phyloP scores from a whole-genome alignment of 2,888 invertebrate genomes.

The Malachius bipustulatus region DNA sequence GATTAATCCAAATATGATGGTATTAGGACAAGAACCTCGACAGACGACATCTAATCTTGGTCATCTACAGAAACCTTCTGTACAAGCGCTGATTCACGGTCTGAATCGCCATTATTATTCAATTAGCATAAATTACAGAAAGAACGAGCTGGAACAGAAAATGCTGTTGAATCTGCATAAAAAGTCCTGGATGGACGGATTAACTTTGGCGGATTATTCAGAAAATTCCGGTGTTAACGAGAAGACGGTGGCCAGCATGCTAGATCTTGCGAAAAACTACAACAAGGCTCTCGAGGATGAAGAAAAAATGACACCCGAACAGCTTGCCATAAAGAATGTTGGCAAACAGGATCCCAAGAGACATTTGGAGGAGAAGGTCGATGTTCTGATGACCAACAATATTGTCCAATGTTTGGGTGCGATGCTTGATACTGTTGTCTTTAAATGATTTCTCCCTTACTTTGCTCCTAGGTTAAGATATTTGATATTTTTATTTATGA shows the following conservation, averaged over 20 bases:
- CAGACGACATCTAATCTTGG: constrained; percentile 99
- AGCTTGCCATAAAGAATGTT: constrained; percentile 98
- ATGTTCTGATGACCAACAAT: constrained; percentile 91
- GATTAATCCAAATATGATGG: constrained; percentile 99
- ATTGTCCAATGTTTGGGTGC: constrained; percentile 97
- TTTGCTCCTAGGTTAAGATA: no score
- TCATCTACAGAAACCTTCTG: constrained; percentile 96
- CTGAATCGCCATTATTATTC: constrained; percentile 98
- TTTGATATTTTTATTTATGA: no score
- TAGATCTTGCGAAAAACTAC: constrained; percentile 94
- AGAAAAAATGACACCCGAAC: constrained; percentile 98
- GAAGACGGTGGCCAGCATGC: constrained; percentile 89
- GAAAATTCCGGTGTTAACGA: constrained; percentile 91
- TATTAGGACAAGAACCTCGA: constrained; percentile 93
- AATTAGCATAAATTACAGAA: constrained; percentile 98
- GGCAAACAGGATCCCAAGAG: constrained; percentile 98
- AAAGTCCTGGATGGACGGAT: constrained; percentile 97
- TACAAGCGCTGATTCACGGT: constrained; percentile 98
- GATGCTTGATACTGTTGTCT: constrained; percentile 87
- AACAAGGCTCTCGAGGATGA: constrained; percentile 88
- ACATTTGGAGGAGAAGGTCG: constrained; percentile 97
- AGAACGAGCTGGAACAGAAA: constrained; percentile 97
- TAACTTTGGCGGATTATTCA: constrained; percentile 80
- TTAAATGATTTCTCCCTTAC: no score
- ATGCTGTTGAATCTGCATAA: constrained; percentile 98